These are phyloP conservation scores for Venusia cambrica DNA, from an alignment of 2,888 invertebrate genomes.

Conservation along the genomic window DNA sequence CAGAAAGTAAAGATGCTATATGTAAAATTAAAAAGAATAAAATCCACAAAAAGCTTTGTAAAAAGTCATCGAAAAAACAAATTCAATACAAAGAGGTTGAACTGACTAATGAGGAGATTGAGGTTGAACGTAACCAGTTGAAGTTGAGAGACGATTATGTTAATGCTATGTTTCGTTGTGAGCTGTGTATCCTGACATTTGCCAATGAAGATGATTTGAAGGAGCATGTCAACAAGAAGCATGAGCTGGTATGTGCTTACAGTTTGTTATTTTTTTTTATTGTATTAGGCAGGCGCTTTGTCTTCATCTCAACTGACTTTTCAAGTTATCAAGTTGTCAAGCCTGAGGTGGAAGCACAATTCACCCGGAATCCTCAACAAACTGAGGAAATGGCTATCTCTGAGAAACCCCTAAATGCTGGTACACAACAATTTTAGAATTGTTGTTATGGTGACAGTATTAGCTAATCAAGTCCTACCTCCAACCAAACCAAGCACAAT, in stretches of 20 bases:
- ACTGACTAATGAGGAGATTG: constrained; percentile 45
- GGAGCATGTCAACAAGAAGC: constrained; percentile 56
- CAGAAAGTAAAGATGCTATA: not conserved
- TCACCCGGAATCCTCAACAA: no score
- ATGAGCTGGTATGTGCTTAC: constrained; percentile 61
- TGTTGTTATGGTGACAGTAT: no score
- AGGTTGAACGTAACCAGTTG: constrained; percentile 46
- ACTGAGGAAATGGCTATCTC: no score
- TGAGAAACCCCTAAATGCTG: no score
- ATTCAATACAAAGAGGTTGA: constrained; percentile 46
- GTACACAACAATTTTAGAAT: no score
- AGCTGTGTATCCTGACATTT: constrained; percentile 53
- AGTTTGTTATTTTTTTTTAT: constrained; percentile 10
- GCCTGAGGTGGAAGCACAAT: no score
- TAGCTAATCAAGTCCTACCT: no score
- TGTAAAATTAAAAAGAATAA: constrained; percentile 1
- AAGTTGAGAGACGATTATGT: constrained; percentile 51
- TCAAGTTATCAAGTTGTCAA: no score
- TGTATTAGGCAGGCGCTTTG: no score
- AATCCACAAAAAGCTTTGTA: constrained; percentile 31
- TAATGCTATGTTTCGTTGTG: constrained; percentile 63
- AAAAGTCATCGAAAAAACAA: constrained; percentile 25
- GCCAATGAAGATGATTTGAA: constrained; percentile 61
- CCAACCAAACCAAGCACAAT: no score
- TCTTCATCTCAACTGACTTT: no score